phyloP scores from a whole-genome alignment of 2,113 vertebrate genomes.

The Plotosus lineatus region DNA sequence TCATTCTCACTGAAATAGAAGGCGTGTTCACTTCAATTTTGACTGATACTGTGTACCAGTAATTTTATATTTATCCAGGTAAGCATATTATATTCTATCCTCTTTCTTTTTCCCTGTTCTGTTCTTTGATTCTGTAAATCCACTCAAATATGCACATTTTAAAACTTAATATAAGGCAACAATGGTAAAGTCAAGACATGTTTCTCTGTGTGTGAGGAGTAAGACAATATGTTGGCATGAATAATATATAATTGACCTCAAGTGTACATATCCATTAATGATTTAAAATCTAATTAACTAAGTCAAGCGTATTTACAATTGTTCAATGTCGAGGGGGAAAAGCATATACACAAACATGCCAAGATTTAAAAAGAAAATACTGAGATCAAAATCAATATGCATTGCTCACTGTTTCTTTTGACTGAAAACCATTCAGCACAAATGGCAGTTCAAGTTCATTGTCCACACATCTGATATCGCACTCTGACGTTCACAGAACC shows the following conservation, averaged over 20 bases:
- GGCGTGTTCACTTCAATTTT: no score
- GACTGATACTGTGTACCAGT: no score
- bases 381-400: background rate
- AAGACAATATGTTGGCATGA: conserved; percentile 47
- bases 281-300: background rate
- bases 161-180: conserved; percentile 18
- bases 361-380: background rate
- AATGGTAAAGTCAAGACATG: conserved; percentile 32
- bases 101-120: background rate
- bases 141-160: background rate
- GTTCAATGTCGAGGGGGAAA: background rate
- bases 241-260: conserved; percentile 47
- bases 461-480: background rate
- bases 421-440: background rate
- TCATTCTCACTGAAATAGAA: no score
- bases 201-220: conserved; percentile 34
- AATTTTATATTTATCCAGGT: background rate
- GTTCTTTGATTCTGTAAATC: conserved; percentile 1
- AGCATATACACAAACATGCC: background rate
- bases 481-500: background rate
- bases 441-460: background rate
- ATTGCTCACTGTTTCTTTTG: background rate
- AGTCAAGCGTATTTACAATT: background rate
- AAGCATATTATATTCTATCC: background rate
- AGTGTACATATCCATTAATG: background rate